Evolutionary conservation across 2,888 invertebrate species (phyloP), one percentile per base, ranked within the genome.

Genomic region (Caenorhabditis drosophilae): DNA sequence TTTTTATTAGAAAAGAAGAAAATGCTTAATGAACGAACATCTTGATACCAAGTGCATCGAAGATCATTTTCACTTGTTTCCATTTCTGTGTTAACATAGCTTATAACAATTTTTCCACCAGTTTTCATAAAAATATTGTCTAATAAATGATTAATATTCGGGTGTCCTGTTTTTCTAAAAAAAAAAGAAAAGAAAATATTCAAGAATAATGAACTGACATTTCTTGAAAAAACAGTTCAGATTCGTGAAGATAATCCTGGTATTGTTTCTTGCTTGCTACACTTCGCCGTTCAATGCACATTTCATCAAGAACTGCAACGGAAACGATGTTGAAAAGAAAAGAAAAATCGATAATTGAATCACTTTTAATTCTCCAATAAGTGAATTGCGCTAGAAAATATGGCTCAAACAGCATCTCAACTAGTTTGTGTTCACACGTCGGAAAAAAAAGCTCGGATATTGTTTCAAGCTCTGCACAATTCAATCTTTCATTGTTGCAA

Each of bases 371-470:
- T 40, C 12, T 36, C 34, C 27, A 25, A 64, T 52, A 27, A 41
- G 54, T 31, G 35, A 49, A 64, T 23, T 64, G 63, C 4, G 57
- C 46, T 6, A 64, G 22, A 20, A 64, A 64, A 27, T 46, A 54
- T 12, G 63, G 58, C 25, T 36, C 38, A 36, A 64, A 44, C 20
- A 54, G 34, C 49, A 50, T 41, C n/a, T 48, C 40, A 26, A 64
- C 31, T 1, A 51, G 45, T 42, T 27, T 27, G 25, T 46, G 57
- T 31, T 55, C 48, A 18, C 55, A 18, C 4, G 35, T 15, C 4
- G 63, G 63, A 27, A 58, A 64, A 31, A 64, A 47, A 6, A 58
- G 42, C 27, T 64, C 63, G 4, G 54, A 38, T 11, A 40, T 40
- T 7, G 40, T 18, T 40, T n/a, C n/a, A n/a, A n/a, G n/a, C n/a